Evolutionary conservation across 2,113 vertebrate species (phyloP), one percentile per base, ranked within the genome.

Genomic region (Halcyon malimbica): DNA sequence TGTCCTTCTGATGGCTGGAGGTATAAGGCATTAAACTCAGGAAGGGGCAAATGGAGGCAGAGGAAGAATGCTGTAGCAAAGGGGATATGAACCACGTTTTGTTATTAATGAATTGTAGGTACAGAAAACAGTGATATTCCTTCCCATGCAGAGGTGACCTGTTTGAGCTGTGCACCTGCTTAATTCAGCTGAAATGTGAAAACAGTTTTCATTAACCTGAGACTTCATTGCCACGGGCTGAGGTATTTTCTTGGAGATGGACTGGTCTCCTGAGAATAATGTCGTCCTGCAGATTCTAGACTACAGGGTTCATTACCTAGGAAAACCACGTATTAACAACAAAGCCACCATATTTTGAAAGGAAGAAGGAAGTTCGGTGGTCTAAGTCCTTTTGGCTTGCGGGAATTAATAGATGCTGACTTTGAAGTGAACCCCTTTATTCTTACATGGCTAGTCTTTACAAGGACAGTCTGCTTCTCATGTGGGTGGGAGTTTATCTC

Each of bases 51-150:
- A 37, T 73, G 39, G 41, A 90, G 63, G 51, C 56, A 82, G 91
- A 93, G 41, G 39, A 74, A 93, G 44, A 63, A 73, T 84, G 35
- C 53, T 82, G 50, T 76, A 81, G 54, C 24, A 51, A 77, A 87
- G 76, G 94, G 69, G 91, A 85, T 91, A 76, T 84, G 31, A 96
- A 91, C 53, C 68, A 39, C 67, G 44, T 82, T 78, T 59, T 81
- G 64, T 76, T 96, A 67, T 85, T 91, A 97, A 92, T 90, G 87
- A 97, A 89, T 77, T 83, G 75, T 28, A 92, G 71, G 16, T 82
- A 74, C 33, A 89, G 69, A 90, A 91, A 93, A 78, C 35, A 50
- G 10, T 63, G 64, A 84, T 77, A 53, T 93, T 75, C 65, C 41
- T 85, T 85, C 41, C 10, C 41, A 24, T 53, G 26, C 13, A 67